Evolutionary conservation across 2,113 vertebrate species (phyloP), one percentile per base, ranked within the genome.

Genomic region (Chitala chitala): DNA sequence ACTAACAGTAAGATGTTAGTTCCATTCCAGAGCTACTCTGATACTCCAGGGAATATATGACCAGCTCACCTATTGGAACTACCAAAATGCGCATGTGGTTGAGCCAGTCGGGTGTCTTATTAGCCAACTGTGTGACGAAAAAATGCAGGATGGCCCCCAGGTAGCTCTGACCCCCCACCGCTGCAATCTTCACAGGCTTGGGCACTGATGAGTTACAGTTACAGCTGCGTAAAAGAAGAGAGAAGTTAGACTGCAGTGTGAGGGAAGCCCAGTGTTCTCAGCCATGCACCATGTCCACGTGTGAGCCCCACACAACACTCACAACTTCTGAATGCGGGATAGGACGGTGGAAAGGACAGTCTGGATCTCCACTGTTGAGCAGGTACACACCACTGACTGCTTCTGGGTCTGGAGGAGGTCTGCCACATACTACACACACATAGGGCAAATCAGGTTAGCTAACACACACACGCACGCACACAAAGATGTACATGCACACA

Each of bases 281-380:
- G n/a, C n/a, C n/a, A n/a, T n/a, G n/a, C 44, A 26, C 58, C 26
- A 26, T 1, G 29, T 31, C 31, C 58, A 36, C 38, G 29, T 38
- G 15, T 26, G 54, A n/a, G 17, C 15, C 26, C 51, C 3, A 20
- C 20, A 63, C 20, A 36, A 63, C 7, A 87, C 94, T 94, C 86
- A 96, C 94, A 95, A 95, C 74, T 94, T 93, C 87, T 96, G 94
- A 78, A 96, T 95, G 56, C 94, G 90, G 1, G 92, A 93, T 72
- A 96, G 92, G 56, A 96, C 83, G 0, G 94, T 92, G 0, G 92
- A 91, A 54, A 96, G 90, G 50, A 94, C 93, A 0, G 94, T 93
- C 84, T 96, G 94, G 74, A 96, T 93, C 78, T 96, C 94, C 0
- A 92, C 91, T 0, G 86, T 77, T 0, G 93, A 94, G 77, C 92